Evolutionary conservation across 2,888 invertebrate species (phyloP).

Genomic region (Piscicola geometra): DNA sequence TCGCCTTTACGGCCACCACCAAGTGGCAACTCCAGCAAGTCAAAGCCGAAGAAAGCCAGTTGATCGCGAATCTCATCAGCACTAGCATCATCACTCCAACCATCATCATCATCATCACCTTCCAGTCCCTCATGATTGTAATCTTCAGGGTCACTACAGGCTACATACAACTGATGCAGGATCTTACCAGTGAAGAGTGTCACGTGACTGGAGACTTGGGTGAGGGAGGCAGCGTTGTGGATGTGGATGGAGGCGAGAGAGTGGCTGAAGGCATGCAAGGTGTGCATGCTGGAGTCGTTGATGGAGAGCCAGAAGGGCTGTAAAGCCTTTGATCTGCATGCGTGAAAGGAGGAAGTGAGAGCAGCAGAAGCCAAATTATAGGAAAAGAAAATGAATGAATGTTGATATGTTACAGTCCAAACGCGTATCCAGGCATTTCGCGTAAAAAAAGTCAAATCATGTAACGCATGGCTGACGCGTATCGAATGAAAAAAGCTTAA

Average conservation of each 20-base stretch:
- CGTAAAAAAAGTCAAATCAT: neutral
- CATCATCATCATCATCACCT: no score
- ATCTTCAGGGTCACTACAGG: no score
- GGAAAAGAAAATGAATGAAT: neutral
- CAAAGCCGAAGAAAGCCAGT: no score
- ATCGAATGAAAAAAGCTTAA: neutral
- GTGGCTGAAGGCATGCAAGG: constrained; percentile 59
- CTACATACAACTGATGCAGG: neutral
- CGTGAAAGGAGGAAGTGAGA: neutral
- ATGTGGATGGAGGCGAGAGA: constrained; percentile 12
- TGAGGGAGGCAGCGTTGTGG: neutral
- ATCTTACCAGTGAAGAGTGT: constrained; percentile 5
- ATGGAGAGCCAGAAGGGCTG: constrained; percentile 85
- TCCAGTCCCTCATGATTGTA: no score
- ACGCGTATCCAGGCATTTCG: neutral
- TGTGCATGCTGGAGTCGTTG: constrained; percentile 63
- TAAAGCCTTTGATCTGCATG: constrained; percentile 75
- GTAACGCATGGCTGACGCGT: no score
- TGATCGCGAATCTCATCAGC: no score
- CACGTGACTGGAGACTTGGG: constrained; percentile 1
- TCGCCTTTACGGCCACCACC: neutral
- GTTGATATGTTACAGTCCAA: neutral
- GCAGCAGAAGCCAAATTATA: neutral
- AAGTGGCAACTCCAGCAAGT: neutral
- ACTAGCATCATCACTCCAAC: no score